phyloP scores from a whole-genome alignment of 1,140 invertebrate genomes.

The Drosophila truncata region DNA sequence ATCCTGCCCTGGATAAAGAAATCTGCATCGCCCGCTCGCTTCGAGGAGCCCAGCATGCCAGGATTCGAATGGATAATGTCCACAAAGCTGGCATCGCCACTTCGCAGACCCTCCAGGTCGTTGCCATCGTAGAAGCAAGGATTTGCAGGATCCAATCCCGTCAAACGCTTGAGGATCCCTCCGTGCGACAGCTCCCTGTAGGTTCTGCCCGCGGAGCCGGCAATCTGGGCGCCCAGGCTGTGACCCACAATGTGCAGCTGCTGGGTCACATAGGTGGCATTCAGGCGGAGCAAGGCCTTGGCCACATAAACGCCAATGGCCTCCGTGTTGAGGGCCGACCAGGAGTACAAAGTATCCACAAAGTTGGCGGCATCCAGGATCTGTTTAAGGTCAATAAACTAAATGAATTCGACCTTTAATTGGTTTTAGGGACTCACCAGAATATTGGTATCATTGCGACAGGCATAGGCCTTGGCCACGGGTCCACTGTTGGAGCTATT shows the following conservation, averaged over 20 bases:
- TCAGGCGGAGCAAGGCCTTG: slow-evolving; percentile 47
- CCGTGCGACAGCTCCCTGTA: slow-evolving; percentile 61
- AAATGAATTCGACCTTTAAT: too few species aligned
- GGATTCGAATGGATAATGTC: slow-evolving; percentile 91
- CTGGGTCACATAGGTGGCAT: slow-evolving; percentile 41
- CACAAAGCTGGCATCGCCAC: slow-evolving; percentile 87
- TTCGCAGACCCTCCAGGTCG: slow-evolving; percentile 85
- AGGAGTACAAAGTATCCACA: slow-evolving; percentile 69
- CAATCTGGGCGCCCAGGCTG: slow-evolving; percentile 86
- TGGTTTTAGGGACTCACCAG: slow-evolving; percentile 27
- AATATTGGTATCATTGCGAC: slow-evolving; percentile 56
- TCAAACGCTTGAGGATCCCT: slow-evolving; percentile 85
- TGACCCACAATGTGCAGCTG: slow-evolving; percentile 71
- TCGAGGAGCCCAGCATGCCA: slow-evolving; percentile 87
- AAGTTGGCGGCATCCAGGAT: slow-evolving; percentile 60
- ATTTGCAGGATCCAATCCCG: slow-evolving; percentile 90
- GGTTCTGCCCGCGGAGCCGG: slow-evolving; percentile 85
- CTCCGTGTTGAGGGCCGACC: slow-evolving; percentile 74
- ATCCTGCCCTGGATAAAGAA: slow-evolving; percentile 88
- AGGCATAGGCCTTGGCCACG: slow-evolving; percentile 51
- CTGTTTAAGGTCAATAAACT: background rate
- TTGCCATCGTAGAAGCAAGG: slow-evolving; percentile 87
- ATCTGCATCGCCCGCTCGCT: slow-evolving; percentile 87
- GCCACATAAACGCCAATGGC: slow-evolving; percentile 62
- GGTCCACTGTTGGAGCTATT: slow-evolving; percentile 31